Evolutionary conservation across 1,140 invertebrate species (phyloP), one percentile per base, ranked within the genome.

Genomic region (Drosophila lini): DNA sequence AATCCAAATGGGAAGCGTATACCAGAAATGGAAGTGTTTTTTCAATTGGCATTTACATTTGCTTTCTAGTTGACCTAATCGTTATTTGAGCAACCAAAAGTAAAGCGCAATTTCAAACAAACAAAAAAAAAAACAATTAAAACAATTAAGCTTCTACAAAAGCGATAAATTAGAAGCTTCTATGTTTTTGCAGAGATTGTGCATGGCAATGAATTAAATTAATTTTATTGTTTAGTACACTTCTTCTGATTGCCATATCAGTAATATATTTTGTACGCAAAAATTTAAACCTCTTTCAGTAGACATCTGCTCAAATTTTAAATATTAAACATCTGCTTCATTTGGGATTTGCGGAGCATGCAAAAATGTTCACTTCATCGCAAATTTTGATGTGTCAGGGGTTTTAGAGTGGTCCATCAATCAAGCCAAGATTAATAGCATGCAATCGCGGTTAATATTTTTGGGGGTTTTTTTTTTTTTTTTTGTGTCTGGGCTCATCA

Each of bases 341-440:
- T 55, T 55, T 32, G 19, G 32, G 31, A 34, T 45, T 62, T 31
- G 2, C 10, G 4, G 5, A 15, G 28, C 15, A 32, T 64, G 31
- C 25, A 67, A 53, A 52, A 41, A 19, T n/a, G 56, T 15, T 34
- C 32, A 16, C n/a, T 31, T 42, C 16, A 32, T 58, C 3, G 5
- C 36, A 65, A 47, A 11, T 65, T 61, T 67, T 31, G n/a, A 69
- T 69, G 48, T 34, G 67, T 40, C 50, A 68, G 28, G 41, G 25
- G 63, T 15, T 22, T 58, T 42, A 8, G 31, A 34, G 11, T 59
- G 68, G 52, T 71, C 53, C 69, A 71, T 71, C 69, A 71, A 71
- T 71, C 69, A 71, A 71, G 69, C 22, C n/a, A 50, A 71, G 69
- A 71, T 71, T 71, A 71, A 71, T 71, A 71, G 65, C 68, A 13